Base-by-base conservation (phyloP, 2,888 invertebrate genomes). In the Agriopis leucophaearia region DNA sequence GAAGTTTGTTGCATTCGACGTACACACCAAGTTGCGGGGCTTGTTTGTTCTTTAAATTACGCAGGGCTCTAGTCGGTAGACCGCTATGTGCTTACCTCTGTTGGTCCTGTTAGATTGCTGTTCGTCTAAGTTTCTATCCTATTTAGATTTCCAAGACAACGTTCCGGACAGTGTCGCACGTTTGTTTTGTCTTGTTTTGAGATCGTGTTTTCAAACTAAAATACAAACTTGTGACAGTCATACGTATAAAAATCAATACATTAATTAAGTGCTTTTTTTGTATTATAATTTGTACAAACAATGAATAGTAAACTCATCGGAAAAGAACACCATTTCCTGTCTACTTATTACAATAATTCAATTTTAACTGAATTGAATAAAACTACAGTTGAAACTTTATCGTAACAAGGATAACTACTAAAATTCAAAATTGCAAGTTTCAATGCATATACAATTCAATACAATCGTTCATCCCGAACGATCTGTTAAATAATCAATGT, bases 41-140 rank as follows among this genome's bases (percentile, higher is more conserved):
- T 83, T 89, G 86, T 89, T 89, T 88, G 88, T 86, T 88, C 88
- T 88, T 89, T 83, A 88, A 88, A 88, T 89, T 87, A 88, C 84
- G 81, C 75, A 86, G 85, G 87, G 82, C 81, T 83, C 74, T 74
- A 72, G 76, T 74, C 73, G 79, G 82, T 78, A 81, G 77, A 81
- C 82, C 83, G 78, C 78, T 82, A 80, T 80, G 77, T 83, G 78
- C 42, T 55, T 55, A 54, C 54, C 54, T 40, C 80, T 76, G 84
- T 83, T 85, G 84, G 81, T 81, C 82, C 81, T 69, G 79, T 83
- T 84, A 85, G 85, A 85, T 88, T 87, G 84, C 81, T 81, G 78
- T 81, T 75, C 78, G 81, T 78, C 81, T 82, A 84, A 89, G 88
- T 89, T 88, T 85, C 85, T 81, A 84, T 86, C 83, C 81, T 84